Base-by-base conservation (phyloP, 1,140 invertebrate genomes). In the Paramacrobiotus metropolitanus region DNA sequence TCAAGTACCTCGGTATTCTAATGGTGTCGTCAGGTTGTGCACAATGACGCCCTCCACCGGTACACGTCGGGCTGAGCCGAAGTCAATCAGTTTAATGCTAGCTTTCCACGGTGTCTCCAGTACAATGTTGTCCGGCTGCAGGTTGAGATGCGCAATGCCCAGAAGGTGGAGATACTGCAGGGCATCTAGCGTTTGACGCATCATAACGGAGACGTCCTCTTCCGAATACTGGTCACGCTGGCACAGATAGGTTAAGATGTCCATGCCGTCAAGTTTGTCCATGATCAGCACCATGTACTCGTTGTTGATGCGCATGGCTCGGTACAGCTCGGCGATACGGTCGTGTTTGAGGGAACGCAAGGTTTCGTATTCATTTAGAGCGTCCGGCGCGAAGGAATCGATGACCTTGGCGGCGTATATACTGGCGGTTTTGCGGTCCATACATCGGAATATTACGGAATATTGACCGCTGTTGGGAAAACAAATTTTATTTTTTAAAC, bases 61-160 rank as follows among this genome's bases (percentile, higher is more conserved):
- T 1, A 91, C 83, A 67, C 78, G 79, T 63, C 84, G 82, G 0
- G 89, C 83, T 1, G 82, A 82, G 0, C 86, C 87, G 68, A 96
- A 86, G 70, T 97, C 92, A 1, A 88, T 80, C 18, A 98, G 73
- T 74, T 97, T 97, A 1, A 97, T 78, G 65, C 76, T 72, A 2
- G 89, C 79, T 24, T 83, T 82, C 65, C 85, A 78, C 2, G 89
- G 81, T 0, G 85, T 85, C 1, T 83, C 82, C 83, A 96, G 90
- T 0, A 97, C 86, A n/a, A 97, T 78, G 71, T 95, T 97, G 67
- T 92, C 88, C 0, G 93, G 93, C 71, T 96, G 88, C 21, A 99
- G 75, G 71, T 97, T 87, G 29, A 97, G 73, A 73, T 95, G 88
- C 64, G 85, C 86, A 64, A 87, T 82, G 1, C 86, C 88, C 68